phyloP scores from a whole-genome alignment of 2,797 vertebrate genomes.

The Cynopterus sphinx region DNA sequence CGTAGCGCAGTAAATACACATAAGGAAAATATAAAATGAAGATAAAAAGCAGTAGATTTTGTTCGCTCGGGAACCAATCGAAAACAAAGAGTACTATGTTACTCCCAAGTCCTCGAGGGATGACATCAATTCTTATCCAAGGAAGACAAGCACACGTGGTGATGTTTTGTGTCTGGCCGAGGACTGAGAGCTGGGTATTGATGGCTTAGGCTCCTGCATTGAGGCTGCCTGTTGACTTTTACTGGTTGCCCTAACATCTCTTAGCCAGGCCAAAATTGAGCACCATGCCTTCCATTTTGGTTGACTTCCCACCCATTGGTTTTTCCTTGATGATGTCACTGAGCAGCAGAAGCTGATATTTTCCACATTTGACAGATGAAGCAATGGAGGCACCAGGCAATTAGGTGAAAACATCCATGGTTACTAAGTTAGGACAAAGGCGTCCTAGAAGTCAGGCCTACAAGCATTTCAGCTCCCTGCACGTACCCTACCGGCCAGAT shows the following conservation, averaged over 20 bases:
- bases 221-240: accelerated
- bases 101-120: neutral
- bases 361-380: neutral
- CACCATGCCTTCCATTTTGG: neutral
- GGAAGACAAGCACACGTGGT: neutral
- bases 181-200: no score
- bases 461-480: neutral
- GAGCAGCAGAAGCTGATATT: neutral
- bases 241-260: no score
- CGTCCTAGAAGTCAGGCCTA: neutral
- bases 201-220: neutral
- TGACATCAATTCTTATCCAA: neutral
- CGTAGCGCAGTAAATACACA: neutral
- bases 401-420: neutral
- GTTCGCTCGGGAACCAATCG: neutral
- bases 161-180: neutral
- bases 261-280: neutral
- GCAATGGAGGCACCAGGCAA: neutral
- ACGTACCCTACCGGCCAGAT: neutral
- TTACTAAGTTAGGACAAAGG: neutral
- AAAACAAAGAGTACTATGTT: neutral
- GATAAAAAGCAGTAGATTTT: neutral
- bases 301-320: neutral
- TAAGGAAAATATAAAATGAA: neutral
- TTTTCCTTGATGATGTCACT: neutral